Evolutionary conservation across 2,113 vertebrate genomes (phyloP), one percentile per base, ranked within the genome.

Genomic region (Paedocypris sp.): DNA sequence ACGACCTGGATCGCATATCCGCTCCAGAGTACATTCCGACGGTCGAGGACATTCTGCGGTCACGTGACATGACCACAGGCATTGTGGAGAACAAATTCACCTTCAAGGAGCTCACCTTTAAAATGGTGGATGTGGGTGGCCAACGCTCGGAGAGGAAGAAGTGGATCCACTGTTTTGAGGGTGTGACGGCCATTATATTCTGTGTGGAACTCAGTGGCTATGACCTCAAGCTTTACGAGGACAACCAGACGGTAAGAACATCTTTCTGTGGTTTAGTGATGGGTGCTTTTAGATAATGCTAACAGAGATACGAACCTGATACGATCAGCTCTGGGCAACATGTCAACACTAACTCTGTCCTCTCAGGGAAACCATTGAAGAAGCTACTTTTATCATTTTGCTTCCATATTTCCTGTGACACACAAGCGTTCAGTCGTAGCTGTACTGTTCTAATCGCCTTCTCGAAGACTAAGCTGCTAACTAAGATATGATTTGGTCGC

Each of bases 41-140:
- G 0, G 94, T 99, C 0, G 95, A 98, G 85, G 95, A 99, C 74
- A 99, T 99, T 80, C 83, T 99, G 47, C 88, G 95, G 49, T 99
- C 95, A 60, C 90, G 95, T 35, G 95, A 99, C 85, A 99, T 99
- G 95, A 99, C 95, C 74, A 99, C 95, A 0, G 95, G 95, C 72
- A 99, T 99, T 25, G 95, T 99, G 76, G 95, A 99, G 82, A 99
- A 99, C 80, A 98, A 97, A 79, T 99, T 99, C 86, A 99, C 95
- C 76, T 99, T 99, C 86, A 99, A 99, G 82, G 95, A 99, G 85
- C 94, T 99, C 76, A 99, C 95, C 66, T 99, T 99, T 88, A 98
- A 99, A 87, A 99, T 99, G 95, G 95, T 99, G 61, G 95, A 99
- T 0, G 95, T 99, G 75, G 95, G 95, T 10, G 95, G 95, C 13